phyloP scores from a whole-genome alignment of 2,888 invertebrate genomes.

The Platerodrilus igneus region DNA sequence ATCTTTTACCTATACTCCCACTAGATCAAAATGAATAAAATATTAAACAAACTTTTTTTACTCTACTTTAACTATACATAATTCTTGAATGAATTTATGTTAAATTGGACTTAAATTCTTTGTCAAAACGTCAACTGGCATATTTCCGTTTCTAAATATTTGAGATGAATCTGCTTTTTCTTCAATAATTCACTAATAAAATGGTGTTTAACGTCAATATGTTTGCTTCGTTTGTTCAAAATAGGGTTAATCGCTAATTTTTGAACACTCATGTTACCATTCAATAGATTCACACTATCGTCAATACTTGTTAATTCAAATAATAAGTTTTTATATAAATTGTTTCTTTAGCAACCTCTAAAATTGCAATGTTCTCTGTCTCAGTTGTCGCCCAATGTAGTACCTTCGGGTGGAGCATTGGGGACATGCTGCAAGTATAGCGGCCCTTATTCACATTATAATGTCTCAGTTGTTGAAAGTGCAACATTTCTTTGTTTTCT shows the following conservation, averaged over 20 bases:
- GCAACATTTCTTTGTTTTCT: constrained; percentile 37
- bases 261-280: constrained; percentile 19
- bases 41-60: no score
- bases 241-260: constrained; percentile 13
- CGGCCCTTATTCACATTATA: no score
- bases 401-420: no score
- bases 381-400: no score
- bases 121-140: constrained; percentile 23
- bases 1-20: no score
- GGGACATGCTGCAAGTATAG: no score
- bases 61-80: no score
- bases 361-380: constrained; percentile 33
- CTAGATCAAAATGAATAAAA: no score
- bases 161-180: constrained; percentile 12
- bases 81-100: no score
- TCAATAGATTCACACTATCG: constrained; percentile 4
- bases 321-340: constrained; percentile 18
- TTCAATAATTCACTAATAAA: constrained; percentile 21
- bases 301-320: constrained; percentile 7
- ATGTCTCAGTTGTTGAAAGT: constrained; percentile 32
- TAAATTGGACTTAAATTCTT: no score
- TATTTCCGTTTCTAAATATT: constrained; percentile 23
- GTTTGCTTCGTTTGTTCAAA: constrained; percentile 22
- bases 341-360: constrained; percentile 31
- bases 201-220: constrained; percentile 27